These are phyloP conservation scores for Drosophila oshimai DNA, from an alignment of 1,140 invertebrate species.

Conservation along the genomic window DNA sequence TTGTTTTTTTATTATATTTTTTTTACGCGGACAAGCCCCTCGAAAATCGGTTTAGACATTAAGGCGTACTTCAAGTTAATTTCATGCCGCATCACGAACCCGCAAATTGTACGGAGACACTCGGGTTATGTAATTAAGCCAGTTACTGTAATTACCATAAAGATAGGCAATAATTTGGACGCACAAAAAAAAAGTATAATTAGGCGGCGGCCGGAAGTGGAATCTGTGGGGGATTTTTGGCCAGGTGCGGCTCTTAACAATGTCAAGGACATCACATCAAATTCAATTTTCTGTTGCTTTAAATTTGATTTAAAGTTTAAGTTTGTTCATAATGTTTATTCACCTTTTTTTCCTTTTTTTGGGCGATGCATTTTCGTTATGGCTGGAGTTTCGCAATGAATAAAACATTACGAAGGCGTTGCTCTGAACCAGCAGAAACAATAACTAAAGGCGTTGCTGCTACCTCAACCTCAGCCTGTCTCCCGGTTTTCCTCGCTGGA, in stretches of 20 bases:
- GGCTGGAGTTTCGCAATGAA: slow-evolving; percentile 52
- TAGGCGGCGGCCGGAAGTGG: slow-evolving; percentile 58
- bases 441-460: slow-evolving; percentile 78
- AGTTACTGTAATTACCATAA: slow-evolving; percentile 70
- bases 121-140: slow-evolving; percentile 68
- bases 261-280: slow-evolving; percentile 25
- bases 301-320: slow-evolving; percentile 3
- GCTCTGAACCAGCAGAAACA: slow-evolving; percentile 70
- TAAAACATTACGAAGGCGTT: slow-evolving; percentile 79
- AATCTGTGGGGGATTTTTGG: slow-evolving; percentile 24
- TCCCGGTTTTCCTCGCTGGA: slow-evolving; percentile 14
- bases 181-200: slow-evolving; percentile 31
- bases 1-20: background rate
- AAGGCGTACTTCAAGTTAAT: slow-evolving; percentile 57
- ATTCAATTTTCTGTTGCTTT: background rate
- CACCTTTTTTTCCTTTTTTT: background rate
- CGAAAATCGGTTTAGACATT: slow-evolving; percentile 60
- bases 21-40: slow-evolving; percentile 9
- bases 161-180: slow-evolving; percentile 60
- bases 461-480: slow-evolving; percentile 44
- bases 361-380: slow-evolving; percentile 32
- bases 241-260: slow-evolving; percentile 7
- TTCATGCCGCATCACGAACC: slow-evolving; percentile 31
- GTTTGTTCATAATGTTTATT: background rate
- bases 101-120: slow-evolving; percentile 40